Base-by-base conservation (phyloP, 2,888 invertebrate species). In the Lamellibrachia satsuma region DNA sequence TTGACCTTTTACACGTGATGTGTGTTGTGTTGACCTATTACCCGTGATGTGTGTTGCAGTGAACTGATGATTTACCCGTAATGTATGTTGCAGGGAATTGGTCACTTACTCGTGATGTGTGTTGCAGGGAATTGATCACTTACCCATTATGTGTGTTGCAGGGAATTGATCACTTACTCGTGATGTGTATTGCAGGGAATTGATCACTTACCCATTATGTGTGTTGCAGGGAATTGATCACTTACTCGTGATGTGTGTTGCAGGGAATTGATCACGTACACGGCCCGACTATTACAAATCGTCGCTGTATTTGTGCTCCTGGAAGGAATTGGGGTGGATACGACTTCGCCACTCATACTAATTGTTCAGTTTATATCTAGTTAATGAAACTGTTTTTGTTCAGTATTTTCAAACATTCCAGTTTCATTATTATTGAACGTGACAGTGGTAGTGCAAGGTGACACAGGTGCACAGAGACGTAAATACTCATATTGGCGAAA, bases 311-410 rank as follows among this genome's bases (percentile, higher is more conserved):
- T 94, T 90, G 92, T 94, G 15, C 92, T 94, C 2, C 92, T 94
- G 15, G 94, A 94, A 92, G 94, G 94, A 90, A 93, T 94, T 91
- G 94, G 94, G 90, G 94, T 94, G 57, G 93, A 94, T 93, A 93
- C 11, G 11, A 27, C 57, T 51, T 52, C 27, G 39, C 39, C 90
- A 92, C 15, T 55, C 90, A 90, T 6, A 75, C 3, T 75, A 75
- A 22, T 60, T 15, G 60, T 15, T 15, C 15, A 15, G 1, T 15
- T 11, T 11, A 11, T 60, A 11, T 60, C 15, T 1, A 9, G 11
- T 1, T 9, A 7, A 60, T 60, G 15, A 15, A 11, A 1, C 4
- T 60, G 55, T 3, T 39, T 39, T 39, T 39, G 39, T 39, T 39
- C 39, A 39, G 39, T 39, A 39, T 39, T 39, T 39, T 39, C 39